Conservation (phyloP, 1,140 invertebrate genomes). For the Cydia strobilella region DNA sequence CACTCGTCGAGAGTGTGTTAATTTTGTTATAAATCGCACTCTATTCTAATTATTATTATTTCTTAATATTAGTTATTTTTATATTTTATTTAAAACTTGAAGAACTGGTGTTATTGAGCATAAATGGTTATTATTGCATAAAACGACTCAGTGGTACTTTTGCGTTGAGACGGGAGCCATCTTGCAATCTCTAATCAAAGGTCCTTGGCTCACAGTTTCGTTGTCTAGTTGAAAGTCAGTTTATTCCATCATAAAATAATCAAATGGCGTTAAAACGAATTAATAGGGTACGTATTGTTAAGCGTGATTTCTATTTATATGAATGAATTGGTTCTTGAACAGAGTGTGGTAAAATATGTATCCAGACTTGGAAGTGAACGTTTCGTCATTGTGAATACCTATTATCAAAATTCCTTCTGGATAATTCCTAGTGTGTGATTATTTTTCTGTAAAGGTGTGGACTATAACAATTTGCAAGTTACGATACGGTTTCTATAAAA, state of each 20-base stretch:
- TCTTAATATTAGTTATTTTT: conserved; percentile 77
- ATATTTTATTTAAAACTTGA: conserved; percentile 72
- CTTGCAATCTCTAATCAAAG: conserved; percentile 85
- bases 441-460: conserved; percentile 40
- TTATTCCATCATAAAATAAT: conserved; percentile 79
- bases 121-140: conserved; percentile 70
- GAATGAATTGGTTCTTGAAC: conserved; percentile 53
- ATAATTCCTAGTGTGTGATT: conserved; percentile 72
- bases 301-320: conserved; percentile 71
- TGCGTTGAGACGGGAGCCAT: conserved; percentile 84
- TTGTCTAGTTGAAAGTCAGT: conserved; percentile 83
- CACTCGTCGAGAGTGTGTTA: conserved; percentile 75
- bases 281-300: conserved; percentile 91
- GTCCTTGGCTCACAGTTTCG: conserved; percentile 83
- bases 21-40: conserved; percentile 72
- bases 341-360: conserved; percentile 77
- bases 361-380: conserved; percentile 80
- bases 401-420: conserved; percentile 79
- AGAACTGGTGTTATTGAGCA: conserved; percentile 60
- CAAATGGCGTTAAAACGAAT: conserved; percentile 98
- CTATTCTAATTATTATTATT: conserved; percentile 71
- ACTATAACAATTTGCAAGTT: conserved; percentile 16
- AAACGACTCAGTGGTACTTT: conserved; percentile 82
- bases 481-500: neutral
- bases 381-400: conserved; percentile 81